A percentile compares a stretch with the other conserved stretches of the same genome.
Conservation (phyloP, 2,888 invertebrate species). For the Chymomyza caudatula region DNA sequence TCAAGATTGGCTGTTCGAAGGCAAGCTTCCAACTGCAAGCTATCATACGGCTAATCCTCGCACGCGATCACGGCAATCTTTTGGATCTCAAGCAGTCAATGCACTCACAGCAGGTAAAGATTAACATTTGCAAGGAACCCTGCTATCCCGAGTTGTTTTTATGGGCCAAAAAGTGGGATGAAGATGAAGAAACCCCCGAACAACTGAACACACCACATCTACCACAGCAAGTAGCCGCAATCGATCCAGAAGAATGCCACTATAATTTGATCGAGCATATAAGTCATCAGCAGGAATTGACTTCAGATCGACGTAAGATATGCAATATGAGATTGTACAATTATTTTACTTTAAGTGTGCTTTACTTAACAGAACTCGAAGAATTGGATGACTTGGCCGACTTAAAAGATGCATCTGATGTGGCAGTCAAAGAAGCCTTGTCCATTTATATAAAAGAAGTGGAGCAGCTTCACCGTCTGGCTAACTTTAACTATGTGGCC, state of each 20-base stretch:
- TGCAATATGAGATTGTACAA: neutral
- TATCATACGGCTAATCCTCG: slow-evolving; percentile 77
- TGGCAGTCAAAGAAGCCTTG: slow-evolving; percentile 84
- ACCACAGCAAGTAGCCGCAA: slow-evolving; percentile 90
- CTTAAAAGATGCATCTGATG: slow-evolving; percentile 80
- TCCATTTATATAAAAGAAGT: slow-evolving; percentile 87
- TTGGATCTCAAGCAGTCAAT: slow-evolving; percentile 84
- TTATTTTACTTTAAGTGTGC: neutral
- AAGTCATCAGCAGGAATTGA: slow-evolving; percentile 84
- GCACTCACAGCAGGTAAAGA: slow-evolving; percentile 86
- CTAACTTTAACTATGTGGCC: slow-evolving; percentile 80
- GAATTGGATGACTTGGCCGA: slow-evolving; percentile 76
- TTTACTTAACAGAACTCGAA: slow-evolving; percentile 63
- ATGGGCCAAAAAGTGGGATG: slow-evolving; percentile 91
- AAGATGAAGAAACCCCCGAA: slow-evolving; percentile 62
- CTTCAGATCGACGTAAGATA: slow-evolving; percentile 82
- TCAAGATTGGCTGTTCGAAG: slow-evolving; percentile 93
- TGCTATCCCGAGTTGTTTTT: slow-evolving; percentile 91
- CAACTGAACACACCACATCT: slow-evolving; percentile 74
- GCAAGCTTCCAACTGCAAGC: slow-evolving; percentile 82
- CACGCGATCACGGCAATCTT: slow-evolving; percentile 86
- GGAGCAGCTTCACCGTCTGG: too few relatives aligned
- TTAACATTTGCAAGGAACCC: slow-evolving; percentile 87
- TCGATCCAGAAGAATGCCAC: slow-evolving; percentile 88
- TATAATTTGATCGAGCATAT: slow-evolving; percentile 87